Evolutionary conservation across 2,888 invertebrate genomes (phyloP).

Genomic region (Hydroisotoma schaefferi): DNA sequence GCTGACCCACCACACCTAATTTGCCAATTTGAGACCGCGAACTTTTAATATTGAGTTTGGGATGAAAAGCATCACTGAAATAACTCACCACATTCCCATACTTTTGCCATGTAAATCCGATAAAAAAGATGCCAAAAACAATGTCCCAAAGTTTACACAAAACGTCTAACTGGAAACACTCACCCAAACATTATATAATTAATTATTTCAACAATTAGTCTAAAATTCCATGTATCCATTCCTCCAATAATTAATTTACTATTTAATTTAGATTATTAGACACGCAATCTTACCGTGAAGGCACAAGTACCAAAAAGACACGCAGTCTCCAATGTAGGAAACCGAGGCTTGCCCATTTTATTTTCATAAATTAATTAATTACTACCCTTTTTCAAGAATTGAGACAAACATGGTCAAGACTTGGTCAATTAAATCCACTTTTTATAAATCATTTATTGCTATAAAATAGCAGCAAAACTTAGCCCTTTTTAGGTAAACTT

Average conservation of each 20-base stretch:
- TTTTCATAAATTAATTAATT: background rate
- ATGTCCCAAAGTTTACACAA: slow-evolving; percentile 24
- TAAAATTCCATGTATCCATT: too few species aligned
- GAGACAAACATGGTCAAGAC: too few species aligned
- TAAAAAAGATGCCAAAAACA: slow-evolving; percentile 18
- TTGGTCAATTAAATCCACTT: too few species aligned
- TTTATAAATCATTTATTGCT: too few species aligned
- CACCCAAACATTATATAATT: background rate
- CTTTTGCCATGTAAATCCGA: slow-evolving; percentile 27
- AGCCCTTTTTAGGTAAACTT: too few species aligned
- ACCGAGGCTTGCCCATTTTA: background rate
- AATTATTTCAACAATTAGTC: background rate
- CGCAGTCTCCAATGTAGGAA: slow-evolving; percentile 13
- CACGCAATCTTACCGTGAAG: slow-evolving; percentile 16
- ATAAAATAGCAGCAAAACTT: too few species aligned
- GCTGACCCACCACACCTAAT: too few species aligned
- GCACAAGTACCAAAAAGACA: slow-evolving; percentile 23
- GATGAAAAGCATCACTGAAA: too few species aligned
- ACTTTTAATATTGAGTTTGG: too few species aligned
- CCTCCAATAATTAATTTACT: too few species aligned
- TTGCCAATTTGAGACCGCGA: too few species aligned
- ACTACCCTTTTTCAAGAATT: too few species aligned
- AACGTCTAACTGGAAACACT: slow-evolving; percentile 17
- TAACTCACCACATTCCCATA: slow-evolving; percentile 20
- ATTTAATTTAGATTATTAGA: background rate